These are phyloP conservation scores for Parotia lawesii DNA, from an alignment of 2,113 vertebrate species.

Conservation along the genomic window DNA sequence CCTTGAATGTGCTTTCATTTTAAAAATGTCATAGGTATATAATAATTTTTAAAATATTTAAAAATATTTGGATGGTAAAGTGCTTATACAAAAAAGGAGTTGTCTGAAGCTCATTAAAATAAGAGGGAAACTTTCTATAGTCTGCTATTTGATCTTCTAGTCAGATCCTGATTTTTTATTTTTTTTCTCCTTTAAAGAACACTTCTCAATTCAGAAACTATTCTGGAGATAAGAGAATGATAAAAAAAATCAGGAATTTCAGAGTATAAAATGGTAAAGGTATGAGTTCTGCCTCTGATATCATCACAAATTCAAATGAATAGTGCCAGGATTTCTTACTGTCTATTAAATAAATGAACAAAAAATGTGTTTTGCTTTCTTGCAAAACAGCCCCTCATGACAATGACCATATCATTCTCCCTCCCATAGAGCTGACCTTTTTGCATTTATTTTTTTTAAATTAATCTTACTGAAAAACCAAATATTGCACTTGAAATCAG, in stretches of 20 bases:
- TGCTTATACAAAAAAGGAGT: neutral
- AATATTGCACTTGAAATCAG: neutral
- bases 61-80: neutral
- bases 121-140: neutral
- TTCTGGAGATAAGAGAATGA: neutral
- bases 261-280: neutral
- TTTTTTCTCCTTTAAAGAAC: neutral
- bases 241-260: neutral
- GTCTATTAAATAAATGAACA: neutral
- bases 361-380: neutral
- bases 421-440: neutral
- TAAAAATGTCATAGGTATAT: neutral
- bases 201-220: neutral
- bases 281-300: neutral
- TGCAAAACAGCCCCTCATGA: neutral
- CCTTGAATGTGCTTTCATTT: neutral
- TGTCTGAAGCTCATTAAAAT: neutral
- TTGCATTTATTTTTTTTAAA: neutral
- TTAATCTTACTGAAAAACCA: neutral
- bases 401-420: neutral
- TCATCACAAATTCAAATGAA: neutral
- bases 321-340: neutral
- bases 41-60: neutral
- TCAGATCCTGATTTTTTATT: neutral
- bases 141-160: neutral